phyloP scores from a whole-genome alignment of 2,888 invertebrate species.

The Eristalinus sepulchralis region DNA sequence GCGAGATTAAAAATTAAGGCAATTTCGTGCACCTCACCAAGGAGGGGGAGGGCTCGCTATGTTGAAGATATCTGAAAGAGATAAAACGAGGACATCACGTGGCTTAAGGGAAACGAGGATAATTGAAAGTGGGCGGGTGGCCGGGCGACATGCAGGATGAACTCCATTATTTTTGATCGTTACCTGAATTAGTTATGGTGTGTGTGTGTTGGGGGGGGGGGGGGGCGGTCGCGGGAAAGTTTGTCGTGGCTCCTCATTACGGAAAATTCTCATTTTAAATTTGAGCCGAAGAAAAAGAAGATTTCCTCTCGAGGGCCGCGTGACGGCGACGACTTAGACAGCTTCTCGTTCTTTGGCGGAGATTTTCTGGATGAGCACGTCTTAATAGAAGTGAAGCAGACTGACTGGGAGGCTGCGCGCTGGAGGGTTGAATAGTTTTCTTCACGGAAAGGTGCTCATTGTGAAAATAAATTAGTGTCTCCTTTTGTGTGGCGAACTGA shows the following conservation, averaged over 20 bases:
- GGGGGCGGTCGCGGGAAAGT: constrained; percentile 45
- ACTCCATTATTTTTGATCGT: constrained; percentile 66
- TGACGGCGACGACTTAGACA: constrained; percentile 29
- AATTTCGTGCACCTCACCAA: constrained; percentile 55
- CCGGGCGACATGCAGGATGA: constrained; percentile 46
- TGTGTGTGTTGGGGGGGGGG: too few species aligned
- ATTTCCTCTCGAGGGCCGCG: not conserved
- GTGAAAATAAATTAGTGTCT: constrained; percentile 54
- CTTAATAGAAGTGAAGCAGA: constrained; percentile 12
- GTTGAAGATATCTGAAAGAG: constrained; percentile 65
- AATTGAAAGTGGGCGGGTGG: constrained; percentile 55
- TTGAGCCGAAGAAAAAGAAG: constrained; percentile 39
- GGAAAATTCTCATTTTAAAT: constrained; percentile 59
- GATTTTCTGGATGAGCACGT: constrained; percentile 19
- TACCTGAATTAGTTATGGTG: constrained; percentile 62
- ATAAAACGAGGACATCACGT: constrained; percentile 62
- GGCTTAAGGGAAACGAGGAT: constrained; percentile 59
- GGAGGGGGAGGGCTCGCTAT: not conserved
- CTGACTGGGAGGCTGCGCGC: not conserved
- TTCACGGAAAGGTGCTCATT: constrained; percentile 17
- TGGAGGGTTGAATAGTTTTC: constrained; percentile 29
- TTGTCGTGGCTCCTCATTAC: constrained; percentile 54
- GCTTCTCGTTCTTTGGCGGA: constrained; percentile 24
- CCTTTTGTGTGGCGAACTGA: constrained; percentile 17
- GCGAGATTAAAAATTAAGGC: constrained; percentile 66